Conservation (phyloP, 30 jellyfish, hydroid and myxozoan species). For the Cassiopea xamachana region DNA sequence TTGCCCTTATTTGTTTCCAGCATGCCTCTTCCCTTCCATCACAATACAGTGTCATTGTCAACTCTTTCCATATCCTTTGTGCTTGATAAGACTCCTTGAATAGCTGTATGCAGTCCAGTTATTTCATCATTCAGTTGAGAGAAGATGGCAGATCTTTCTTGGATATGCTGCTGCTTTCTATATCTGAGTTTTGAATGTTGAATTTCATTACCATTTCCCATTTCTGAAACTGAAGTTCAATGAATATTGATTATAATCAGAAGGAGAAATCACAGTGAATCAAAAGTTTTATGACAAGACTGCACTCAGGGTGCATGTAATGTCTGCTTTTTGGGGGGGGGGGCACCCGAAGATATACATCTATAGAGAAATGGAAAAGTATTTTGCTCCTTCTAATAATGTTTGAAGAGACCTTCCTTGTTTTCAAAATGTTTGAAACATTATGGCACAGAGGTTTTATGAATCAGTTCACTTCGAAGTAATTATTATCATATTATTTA, state of each 20-base stretch:
- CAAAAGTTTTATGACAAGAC: not conserved
- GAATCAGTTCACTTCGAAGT: too few relatives aligned
- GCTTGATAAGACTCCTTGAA: constrained; percentile 11
- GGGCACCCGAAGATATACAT: too few relatives aligned
- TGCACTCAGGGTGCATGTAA: not conserved
- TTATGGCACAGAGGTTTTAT: too few relatives aligned
- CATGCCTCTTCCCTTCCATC: too few relatives aligned
- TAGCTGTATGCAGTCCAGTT: constrained; percentile 8
- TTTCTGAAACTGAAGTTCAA: not conserved
- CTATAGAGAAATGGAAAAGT: too few relatives aligned
- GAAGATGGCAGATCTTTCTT: constrained; percentile 17
- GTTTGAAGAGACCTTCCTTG: too few relatives aligned
- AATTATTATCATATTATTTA: too few relatives aligned
- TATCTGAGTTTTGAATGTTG: not conserved
- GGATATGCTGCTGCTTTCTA: constrained; percentile 12
- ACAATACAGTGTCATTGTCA: not conserved
- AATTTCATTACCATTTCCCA: not conserved
- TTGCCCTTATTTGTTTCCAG: too few relatives aligned
- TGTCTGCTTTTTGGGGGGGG: not conserved
- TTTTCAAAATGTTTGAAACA: too few relatives aligned
- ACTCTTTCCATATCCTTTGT: constrained; percentile 15
- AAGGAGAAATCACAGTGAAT: not conserved
- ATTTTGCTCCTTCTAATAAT: too few relatives aligned
- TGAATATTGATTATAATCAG: not conserved
- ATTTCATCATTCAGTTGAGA: constrained; percentile 43